Evolutionary conservation across 2,797 vertebrate species (phyloP).

Genomic region (Arrhamphus sclerolepis): DNA sequence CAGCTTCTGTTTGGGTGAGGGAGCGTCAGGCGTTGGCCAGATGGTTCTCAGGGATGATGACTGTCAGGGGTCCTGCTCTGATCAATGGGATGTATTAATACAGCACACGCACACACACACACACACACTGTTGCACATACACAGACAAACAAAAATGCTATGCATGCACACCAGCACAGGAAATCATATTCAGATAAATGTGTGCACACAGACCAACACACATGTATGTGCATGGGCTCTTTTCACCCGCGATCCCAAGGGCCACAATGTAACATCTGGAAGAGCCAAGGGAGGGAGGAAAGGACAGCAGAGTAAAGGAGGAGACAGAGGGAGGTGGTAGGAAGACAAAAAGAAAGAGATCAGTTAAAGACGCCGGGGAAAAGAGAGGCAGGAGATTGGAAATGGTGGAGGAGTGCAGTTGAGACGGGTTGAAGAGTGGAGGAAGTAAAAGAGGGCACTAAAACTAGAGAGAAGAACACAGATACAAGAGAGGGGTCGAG

Average conservation of each 20-base stretch:
- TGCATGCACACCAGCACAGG: slow-evolving; percentile 35
- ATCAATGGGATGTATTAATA: slow-evolving; percentile 99
- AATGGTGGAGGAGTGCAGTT: background rate
- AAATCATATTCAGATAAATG: slow-evolving; percentile 52
- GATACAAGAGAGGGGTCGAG: slow-evolving; percentile 34
- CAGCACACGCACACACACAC: slow-evolving; percentile 68
- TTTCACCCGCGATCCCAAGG: slow-evolving; percentile 90
- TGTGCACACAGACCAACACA: slow-evolving; percentile 41
- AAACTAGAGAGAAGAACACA: slow-evolving; percentile 2
- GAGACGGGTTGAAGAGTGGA: slow-evolving; percentile 12
- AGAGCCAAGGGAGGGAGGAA: slow-evolving; percentile 83
- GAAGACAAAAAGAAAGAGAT: slow-evolving; percentile 25
- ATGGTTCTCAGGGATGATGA: slow-evolving; percentile 99
- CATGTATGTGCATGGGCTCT: slow-evolving; percentile 77
- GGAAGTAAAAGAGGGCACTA: slow-evolving; percentile 47
- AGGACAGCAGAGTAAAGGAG: slow-evolving; percentile 61
- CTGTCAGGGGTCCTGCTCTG: slow-evolving; percentile 99
- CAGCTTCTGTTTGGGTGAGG: slow-evolving; percentile 99
- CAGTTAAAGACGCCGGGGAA: slow-evolving; percentile 17
- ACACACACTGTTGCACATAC: slow-evolving; percentile 51
- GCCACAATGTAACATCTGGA: slow-evolving; percentile 96
- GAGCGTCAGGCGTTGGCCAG: slow-evolving; percentile 99
- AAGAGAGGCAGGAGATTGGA: slow-evolving; percentile 7
- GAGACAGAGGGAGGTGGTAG: slow-evolving; percentile 39
- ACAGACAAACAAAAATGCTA: slow-evolving; percentile 51